These are phyloP conservation scores for Galerucella pusilla DNA, from an alignment of 2,888 invertebrate species.

Conservation along the genomic window DNA sequence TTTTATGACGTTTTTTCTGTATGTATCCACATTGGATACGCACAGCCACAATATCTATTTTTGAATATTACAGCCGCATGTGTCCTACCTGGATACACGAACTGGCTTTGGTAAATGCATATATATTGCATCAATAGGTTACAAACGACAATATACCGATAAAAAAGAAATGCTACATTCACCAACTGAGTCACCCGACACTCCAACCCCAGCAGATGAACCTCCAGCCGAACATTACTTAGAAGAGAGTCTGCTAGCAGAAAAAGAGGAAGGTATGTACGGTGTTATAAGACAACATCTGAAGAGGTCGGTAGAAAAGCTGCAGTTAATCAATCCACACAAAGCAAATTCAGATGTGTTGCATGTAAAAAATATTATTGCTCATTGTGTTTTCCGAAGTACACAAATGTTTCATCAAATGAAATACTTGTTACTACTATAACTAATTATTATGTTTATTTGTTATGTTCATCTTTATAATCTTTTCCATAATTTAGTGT, in stretches of 20 bases:
- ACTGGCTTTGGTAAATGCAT: background rate
- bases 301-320: slow-evolving; percentile 19
- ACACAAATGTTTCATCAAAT: slow-evolving; percentile 26
- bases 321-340: slow-evolving; percentile 16
- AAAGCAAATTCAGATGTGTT: slow-evolving; percentile 21
- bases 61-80: background rate
- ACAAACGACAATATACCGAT: slow-evolving; percentile 37
- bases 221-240: slow-evolving; percentile 10
- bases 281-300: slow-evolving; percentile 17
- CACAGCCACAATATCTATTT: background rate
- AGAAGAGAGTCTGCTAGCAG: slow-evolving; percentile 15
- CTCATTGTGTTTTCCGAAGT: slow-evolving; percentile 4
- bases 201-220: slow-evolving; percentile 14
- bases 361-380: slow-evolving; percentile 20
- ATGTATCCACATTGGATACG: slow-evolving; percentile 1
- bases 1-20: background rate
- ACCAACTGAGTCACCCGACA: slow-evolving; percentile 13
- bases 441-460: slow-evolving; percentile 7
- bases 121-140: slow-evolving; percentile 34
- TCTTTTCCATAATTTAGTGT: slow-evolving; percentile 13
- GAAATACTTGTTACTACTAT: slow-evolving; percentile 27
- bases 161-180: slow-evolving; percentile 14
- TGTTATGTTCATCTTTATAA: slow-evolving; percentile 1
- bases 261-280: slow-evolving; percentile 21
- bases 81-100: too few relatives aligned